These are phyloP conservation scores for Scaptomyza hsui DNA, from an alignment of 1,140 invertebrate species.

Conservation along the genomic window DNA sequence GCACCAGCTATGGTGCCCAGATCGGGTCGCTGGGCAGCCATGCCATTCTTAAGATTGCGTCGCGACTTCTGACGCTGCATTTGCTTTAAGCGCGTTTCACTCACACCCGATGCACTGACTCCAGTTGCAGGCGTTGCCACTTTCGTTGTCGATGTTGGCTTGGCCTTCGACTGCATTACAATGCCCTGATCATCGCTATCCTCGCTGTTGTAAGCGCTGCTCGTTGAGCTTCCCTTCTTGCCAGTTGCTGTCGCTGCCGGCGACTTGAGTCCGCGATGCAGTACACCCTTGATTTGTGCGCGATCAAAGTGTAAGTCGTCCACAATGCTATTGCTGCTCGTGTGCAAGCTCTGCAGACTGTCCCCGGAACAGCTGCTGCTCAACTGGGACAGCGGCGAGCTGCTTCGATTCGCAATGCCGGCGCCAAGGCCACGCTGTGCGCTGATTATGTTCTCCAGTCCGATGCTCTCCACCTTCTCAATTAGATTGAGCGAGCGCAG, in stretches of 20 bases:
- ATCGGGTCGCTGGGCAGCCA: conserved; percentile 84
- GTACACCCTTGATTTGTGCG: conserved; percentile 76
- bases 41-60: conserved; percentile 81
- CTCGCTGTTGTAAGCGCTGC: conserved; percentile 71
- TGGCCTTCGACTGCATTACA: conserved; percentile 52
- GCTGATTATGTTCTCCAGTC: conserved; percentile 88
- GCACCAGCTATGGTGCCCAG: conserved; percentile 82
- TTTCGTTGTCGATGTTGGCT: conserved; percentile 30
- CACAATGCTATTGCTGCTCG: conserved; percentile 84
- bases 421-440: conserved; percentile 83
- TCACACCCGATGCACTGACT: conserved; percentile 85
- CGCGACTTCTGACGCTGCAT: conserved; percentile 79
- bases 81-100: conserved; percentile 78
- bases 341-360: conserved; percentile 87
- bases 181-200: conserved; percentile 73
- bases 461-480: conserved; percentile 89
- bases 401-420: conserved; percentile 80
- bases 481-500: conserved; percentile 86
- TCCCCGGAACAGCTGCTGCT: conserved; percentile 79
- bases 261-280: conserved; percentile 69
- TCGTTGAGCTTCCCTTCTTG: conserved; percentile 29
- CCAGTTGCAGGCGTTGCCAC: conserved; percentile 84
- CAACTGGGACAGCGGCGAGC: conserved; percentile 90
- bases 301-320: conserved; percentile 80
- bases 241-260: conserved; percentile 38